These are phyloP conservation scores for Capra hircus DNA, from an alignment of 2,113 vertebrate genomes.

Conservation along the genomic window DNA sequence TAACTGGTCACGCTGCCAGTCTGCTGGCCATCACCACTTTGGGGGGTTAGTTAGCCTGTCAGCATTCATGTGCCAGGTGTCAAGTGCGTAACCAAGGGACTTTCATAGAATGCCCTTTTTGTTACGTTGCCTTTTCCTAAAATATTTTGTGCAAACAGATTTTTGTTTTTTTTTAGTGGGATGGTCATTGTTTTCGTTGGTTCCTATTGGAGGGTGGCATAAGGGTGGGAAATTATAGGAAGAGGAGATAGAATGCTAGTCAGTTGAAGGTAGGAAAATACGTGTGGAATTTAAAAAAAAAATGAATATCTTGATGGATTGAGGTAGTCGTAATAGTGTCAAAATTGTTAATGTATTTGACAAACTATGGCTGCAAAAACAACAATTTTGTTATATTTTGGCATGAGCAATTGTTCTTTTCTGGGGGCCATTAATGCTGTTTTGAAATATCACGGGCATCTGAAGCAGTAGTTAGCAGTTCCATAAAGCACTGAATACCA, in stretches of 20 bases:
- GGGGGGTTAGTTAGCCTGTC: background rate
- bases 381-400: constrained; percentile 74
- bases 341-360: constrained; percentile 73
- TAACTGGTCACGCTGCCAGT: background rate
- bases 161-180: background rate
- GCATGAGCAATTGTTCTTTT: constrained; percentile 75
- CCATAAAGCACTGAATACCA: constrained; percentile 74
- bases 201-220: background rate
- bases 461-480: constrained; percentile 76
- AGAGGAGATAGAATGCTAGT: background rate
- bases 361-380: constrained; percentile 67
- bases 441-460: constrained; percentile 67
- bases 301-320: constrained; percentile 57
- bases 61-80: background rate
- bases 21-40: background rate
- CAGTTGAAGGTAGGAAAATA: background rate
- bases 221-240: background rate
- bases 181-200: background rate
- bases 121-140: background rate
- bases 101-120: background rate
- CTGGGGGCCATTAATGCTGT: constrained; percentile 73
- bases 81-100: background rate
- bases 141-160: background rate
- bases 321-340: constrained; percentile 58
- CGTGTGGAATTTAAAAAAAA: background rate